These are phyloP conservation scores for Drosophila dunni DNA, from an alignment of 1,140 invertebrate genomes.

Conservation along the genomic window DNA sequence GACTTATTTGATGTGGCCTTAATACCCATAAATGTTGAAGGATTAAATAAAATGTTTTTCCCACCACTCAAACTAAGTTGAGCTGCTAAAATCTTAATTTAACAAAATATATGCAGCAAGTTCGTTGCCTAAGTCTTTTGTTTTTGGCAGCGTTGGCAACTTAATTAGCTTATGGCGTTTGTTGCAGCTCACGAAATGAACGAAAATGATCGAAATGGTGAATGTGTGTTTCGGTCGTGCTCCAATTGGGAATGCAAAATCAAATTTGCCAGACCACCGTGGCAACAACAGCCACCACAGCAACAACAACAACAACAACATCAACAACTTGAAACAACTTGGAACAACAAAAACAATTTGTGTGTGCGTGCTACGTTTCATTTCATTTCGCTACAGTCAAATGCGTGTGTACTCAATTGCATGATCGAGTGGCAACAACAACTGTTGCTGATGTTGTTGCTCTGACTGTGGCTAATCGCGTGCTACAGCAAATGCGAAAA, in stretches of 20 bases:
- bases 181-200: constrained; percentile 55
- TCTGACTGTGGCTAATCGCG: constrained; percentile 75
- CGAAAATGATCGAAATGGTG: constrained; percentile 55
- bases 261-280: constrained; percentile 70
- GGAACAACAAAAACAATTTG: constrained; percentile 9
- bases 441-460: neutral
- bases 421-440: constrained; percentile 67
- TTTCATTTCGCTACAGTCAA: constrained; percentile 82
- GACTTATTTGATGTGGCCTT: no score
- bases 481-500: constrained; percentile 68
- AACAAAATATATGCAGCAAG: constrained; percentile 6
- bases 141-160: constrained; percentile 50
- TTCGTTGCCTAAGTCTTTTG: constrained; percentile 57
- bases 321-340: neutral
- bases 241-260: constrained; percentile 80
- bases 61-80: no score
- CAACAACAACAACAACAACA: constrained; percentile 34
- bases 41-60: no score
- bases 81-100: no score
- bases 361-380: constrained; percentile 78
- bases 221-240: constrained; percentile 71
- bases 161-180: constrained; percentile 62
- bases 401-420: constrained; percentile 80
- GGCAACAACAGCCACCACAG: constrained; percentile 51
- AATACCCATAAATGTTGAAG: no score